These are phyloP conservation scores for Cepphus grylle DNA, from an alignment of 2,113 vertebrate species.

Conservation along the genomic window DNA sequence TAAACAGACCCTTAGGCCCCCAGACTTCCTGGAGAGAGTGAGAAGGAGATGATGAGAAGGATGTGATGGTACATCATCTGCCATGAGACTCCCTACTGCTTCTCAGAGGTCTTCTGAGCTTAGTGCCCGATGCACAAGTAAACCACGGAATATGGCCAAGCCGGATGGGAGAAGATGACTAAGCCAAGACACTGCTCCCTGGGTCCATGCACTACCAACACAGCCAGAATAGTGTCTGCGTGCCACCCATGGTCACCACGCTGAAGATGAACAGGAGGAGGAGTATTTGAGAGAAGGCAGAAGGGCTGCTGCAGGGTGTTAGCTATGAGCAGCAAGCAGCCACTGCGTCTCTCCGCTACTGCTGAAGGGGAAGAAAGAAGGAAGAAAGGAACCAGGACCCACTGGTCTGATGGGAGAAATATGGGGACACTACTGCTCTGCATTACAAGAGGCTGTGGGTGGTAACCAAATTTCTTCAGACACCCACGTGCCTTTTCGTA, in stretches of 20 bases:
- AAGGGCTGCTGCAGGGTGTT: not conserved
- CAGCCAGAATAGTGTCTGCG: not conserved
- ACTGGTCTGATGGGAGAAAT: not conserved
- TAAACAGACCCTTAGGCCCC: not conserved
- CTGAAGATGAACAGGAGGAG: accelerated
- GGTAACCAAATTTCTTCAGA: not conserved
- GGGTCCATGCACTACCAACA: not conserved
- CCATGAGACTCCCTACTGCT: not conserved
- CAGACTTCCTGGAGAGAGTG: not conserved
- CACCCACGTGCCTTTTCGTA: accelerated
- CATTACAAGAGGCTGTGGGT: not conserved
- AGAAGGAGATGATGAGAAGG: not conserved
- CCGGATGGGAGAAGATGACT: not conserved
- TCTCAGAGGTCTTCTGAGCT: not conserved
- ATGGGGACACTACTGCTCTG: not conserved
- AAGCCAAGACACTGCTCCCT: not conserved
- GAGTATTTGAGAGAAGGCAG: not conserved
- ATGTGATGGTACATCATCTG: not conserved
- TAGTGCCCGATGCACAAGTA: not conserved
- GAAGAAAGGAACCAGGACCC: not conserved
- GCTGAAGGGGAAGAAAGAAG: not conserved
- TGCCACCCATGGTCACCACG: not conserved
- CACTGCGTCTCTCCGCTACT: accelerated
- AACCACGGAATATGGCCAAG: not conserved
- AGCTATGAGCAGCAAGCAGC: not conserved